Percentiles rank a stretch among this genome's conserved stretches.
Evolutionary conservation across 2,888 invertebrate species (phyloP).

Genomic region (Protophormia terraenovae): DNA sequence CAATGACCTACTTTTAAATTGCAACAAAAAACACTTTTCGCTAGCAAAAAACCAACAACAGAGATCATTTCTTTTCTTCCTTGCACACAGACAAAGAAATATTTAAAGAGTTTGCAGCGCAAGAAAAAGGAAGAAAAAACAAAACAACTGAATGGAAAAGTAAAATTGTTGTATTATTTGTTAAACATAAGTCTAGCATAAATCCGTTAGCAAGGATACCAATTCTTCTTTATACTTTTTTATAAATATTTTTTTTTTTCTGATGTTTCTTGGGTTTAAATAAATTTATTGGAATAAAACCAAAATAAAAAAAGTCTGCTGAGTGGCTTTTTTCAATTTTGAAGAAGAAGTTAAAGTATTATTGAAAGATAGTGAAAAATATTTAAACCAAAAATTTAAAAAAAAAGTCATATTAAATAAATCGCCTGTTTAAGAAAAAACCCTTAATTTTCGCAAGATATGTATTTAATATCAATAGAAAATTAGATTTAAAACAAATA

Average conservation of each 20-base stretch:
- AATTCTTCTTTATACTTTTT: conserved; percentile 47
- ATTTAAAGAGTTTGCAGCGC: background rate
- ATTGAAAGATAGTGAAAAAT: no score
- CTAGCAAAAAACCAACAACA: conserved; percentile 1
- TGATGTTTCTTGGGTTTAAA: background rate
- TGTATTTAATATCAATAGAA: no score
- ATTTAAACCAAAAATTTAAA: no score
- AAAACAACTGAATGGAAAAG: conserved; percentile 32
- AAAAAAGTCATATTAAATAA: no score
- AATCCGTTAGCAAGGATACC: conserved; percentile 62
- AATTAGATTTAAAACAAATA: no score
- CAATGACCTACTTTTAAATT: conserved; percentile 60
- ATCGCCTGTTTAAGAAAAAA: no score
- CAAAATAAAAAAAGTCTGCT: conserved; percentile 44
- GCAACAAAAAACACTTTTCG: conserved; percentile 46
- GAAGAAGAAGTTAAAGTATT: no score
- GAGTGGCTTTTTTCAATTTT: conserved; percentile 27
- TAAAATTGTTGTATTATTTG: conserved; percentile 56
- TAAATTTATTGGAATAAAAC: conserved; percentile 30
- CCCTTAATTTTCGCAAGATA: no score
- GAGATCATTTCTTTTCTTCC: background rate
- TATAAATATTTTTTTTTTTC: background rate
- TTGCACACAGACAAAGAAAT: background rate
- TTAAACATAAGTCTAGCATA: conserved; percentile 64
- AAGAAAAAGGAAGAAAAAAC: conserved; percentile 12